Conservation (phyloP, 2,113 vertebrate genomes). For the Lampris incognitus region DNA sequence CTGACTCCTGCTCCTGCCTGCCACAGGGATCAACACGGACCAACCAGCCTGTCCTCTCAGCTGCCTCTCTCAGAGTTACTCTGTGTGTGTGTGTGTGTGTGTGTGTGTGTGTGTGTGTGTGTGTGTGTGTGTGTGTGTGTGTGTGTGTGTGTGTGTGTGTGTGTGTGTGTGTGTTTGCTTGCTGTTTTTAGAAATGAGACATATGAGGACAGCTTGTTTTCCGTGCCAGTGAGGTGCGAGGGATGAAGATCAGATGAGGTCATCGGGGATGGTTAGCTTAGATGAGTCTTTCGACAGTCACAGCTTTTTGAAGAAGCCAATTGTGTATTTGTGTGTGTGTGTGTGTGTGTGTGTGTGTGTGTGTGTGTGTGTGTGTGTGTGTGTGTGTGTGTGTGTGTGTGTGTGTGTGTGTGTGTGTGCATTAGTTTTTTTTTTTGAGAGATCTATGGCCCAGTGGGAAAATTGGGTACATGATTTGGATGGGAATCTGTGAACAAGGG, state of each 20-base stretch:
- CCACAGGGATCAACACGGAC: conserved; percentile 48
- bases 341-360: conserved; percentile 4
- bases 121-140: not conserved
- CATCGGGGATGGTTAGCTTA: conserved; percentile 45
- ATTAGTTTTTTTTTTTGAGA: not conserved
- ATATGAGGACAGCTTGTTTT: conserved; percentile 53
- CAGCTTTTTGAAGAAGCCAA: conserved; percentile 20
- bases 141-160: conserved; percentile 10
- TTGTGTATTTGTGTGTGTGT: conserved; percentile 3
- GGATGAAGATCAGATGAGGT: conserved; percentile 64
- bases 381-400: conserved; percentile 31
- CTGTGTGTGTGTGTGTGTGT: not conserved
- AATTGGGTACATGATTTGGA: too few species aligned
- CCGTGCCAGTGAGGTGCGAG: conserved; percentile 53
- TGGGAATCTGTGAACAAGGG: too few species aligned
- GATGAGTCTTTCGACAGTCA: conserved; percentile 25
- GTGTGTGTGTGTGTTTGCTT: conserved; percentile 26
- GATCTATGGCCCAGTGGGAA: too few species aligned
- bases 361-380: conserved; percentile 27
- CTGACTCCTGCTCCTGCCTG: conserved; percentile 61
- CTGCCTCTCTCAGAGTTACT: conserved; percentile 45
- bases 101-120: conserved; percentile 14
- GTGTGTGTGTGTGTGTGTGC: conserved; percentile 4
- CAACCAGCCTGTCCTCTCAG: too few species aligned
- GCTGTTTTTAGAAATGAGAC: conserved; percentile 53